Conservation (phyloP, 2,113 vertebrate species). For the Bos javanicus region DNA sequence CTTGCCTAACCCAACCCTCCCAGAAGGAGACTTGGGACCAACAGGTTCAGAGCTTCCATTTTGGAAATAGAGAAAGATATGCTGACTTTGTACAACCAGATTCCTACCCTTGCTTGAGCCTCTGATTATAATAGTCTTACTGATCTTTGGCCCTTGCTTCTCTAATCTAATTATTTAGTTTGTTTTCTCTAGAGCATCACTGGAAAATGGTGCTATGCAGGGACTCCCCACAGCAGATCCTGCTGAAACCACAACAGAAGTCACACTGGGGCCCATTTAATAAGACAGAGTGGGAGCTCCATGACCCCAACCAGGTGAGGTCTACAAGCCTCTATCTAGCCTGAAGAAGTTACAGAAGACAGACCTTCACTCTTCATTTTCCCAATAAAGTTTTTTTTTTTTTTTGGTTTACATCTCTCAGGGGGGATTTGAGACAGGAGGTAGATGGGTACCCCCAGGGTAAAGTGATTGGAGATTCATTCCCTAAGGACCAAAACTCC, state of each 20-base stretch:
- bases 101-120: not conserved
- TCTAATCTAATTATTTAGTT: not conserved
- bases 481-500: not conserved
- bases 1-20: not conserved
- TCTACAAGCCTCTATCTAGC: not conserved
- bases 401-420: not conserved
- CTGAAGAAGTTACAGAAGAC: not conserved
- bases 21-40: not conserved
- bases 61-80: not conserved
- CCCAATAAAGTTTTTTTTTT: not conserved
- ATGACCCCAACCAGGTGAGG: not conserved
- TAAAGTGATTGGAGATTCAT: not conserved
- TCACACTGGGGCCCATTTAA: not conserved
- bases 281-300: not conserved
- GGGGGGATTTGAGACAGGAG: not conserved
- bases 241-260: not conserved
- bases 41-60: not conserved
- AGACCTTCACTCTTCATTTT: not conserved
- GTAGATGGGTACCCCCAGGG: not conserved
- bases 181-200: not conserved
- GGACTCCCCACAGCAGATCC: not conserved
- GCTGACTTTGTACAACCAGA: not conserved
- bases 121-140: not conserved
- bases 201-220: not conserved
- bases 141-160: not conserved